Evolutionary conservation across 1,140 invertebrate genomes (phyloP), one percentile per base, ranked within the genome.

Genomic region (Lordiphosa mommai): DNA sequence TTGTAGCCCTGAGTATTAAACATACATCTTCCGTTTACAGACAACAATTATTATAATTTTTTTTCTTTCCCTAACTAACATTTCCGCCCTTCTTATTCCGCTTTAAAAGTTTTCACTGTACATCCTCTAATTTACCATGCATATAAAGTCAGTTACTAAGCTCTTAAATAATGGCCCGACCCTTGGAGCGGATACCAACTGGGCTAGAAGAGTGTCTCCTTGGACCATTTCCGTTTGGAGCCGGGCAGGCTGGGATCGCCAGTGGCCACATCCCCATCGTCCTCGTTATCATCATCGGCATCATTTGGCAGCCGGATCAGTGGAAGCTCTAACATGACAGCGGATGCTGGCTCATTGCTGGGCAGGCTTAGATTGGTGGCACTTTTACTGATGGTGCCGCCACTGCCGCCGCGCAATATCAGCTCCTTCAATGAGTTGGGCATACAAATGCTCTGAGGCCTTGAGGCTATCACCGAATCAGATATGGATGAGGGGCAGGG

Each of bases 151-250:
- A 58, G 59, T 82, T 82, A 57, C 66, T 84, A 84, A 84, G 77
- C 77, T 84, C 77, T 72, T 72, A 63, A 61, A 53, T 61, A 70
- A 33, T 63, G 46, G 49, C 57, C 57, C 49, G 49, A 40, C 30
- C 33, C 65, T 40, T 64, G 68, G 49, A 71, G 66, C 61, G 53
- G 71, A 56, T 52, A 66, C 76, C 69, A 72, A 59, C 56, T 72
- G 86, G 86, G 86, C 88, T 88, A 89, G 80, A 89, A 89, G 12
- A 89, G 71, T 72, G 88, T 89, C 61, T 89, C 88, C 46, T 88
- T 89, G 36, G 88, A 89, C 88, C 88, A 89, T 67, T 89, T 89
- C 48, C 88, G 65, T 41, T 67, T 63, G 41, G 72, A 69, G 55
- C 88, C 85, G 36, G 88, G 86, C 71, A 89, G 30, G 49, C 88